A percentile compares a stretch with the other conserved stretches of the same genome.
phyloP scores from a whole-genome alignment of 2,113 vertebrate genomes.

The Oncorhynchus keta region DNA sequence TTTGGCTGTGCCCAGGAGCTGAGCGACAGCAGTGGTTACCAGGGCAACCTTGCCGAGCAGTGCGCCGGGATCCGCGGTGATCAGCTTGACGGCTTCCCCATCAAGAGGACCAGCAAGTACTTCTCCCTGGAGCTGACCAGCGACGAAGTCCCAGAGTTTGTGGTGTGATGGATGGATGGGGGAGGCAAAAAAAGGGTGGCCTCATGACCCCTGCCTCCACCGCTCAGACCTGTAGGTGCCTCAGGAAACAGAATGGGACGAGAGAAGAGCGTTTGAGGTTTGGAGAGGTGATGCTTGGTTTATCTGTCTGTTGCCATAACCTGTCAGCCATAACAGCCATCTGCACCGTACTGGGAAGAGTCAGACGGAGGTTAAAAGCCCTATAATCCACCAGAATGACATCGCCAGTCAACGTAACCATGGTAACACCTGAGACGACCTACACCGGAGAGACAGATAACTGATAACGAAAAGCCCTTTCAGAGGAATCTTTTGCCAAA shows the following conservation, averaged over 20 bases:
- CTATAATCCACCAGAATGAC: neutral
- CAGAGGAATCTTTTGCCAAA: slow-evolving; percentile 23
- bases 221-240: slow-evolving; percentile 21
- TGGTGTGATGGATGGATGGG: slow-evolving; percentile 77
- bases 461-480: neutral
- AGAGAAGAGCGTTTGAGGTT: neutral
- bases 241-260: slow-evolving; percentile 29
- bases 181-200: neutral
- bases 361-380: neutral
- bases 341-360: too few relatives aligned
- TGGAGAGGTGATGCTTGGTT: slow-evolving; percentile 10
- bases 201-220: neutral
- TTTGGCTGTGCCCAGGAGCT: slow-evolving; percentile 92
- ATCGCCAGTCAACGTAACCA: neutral
- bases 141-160: slow-evolving; percentile 94
- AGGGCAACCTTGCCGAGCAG: slow-evolving; percentile 84
- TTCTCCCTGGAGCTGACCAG: slow-evolving; percentile 93
- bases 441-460: slow-evolving; percentile 10
- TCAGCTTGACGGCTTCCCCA: slow-evolving; percentile 78
- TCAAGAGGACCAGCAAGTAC: slow-evolving; percentile 97
- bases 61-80: slow-evolving; percentile 81
- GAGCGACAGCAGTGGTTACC: slow-evolving; percentile 78
- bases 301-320: slow-evolving; percentile 6
- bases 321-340: too few relatives aligned
- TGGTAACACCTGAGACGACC: neutral